These are phyloP conservation scores for Beris morrisii DNA, from an alignment of 2,888 invertebrate genomes.

Conservation along the genomic window DNA sequence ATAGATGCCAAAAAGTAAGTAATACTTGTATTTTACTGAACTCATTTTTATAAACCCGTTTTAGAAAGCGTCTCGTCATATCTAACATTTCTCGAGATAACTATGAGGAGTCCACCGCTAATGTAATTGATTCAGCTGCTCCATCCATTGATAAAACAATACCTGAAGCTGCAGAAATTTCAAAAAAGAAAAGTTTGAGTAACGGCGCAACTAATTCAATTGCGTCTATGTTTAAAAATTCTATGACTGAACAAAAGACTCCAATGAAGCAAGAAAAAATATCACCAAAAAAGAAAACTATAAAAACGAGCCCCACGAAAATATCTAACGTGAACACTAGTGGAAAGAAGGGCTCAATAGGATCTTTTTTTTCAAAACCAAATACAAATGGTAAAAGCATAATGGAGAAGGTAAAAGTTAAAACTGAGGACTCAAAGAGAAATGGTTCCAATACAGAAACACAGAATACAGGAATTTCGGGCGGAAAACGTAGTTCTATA, in stretches of 20 bases:
- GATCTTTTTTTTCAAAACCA: slow-evolving; percentile 17
- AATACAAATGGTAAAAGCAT: not conserved
- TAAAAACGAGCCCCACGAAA: not conserved
- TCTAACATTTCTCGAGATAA: not conserved
- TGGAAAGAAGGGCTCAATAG: slow-evolving; percentile 16
- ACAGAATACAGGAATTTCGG: not conserved
- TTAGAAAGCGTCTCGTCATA: slow-evolving; percentile 13
- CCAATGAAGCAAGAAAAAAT: not conserved
- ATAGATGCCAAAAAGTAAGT: slow-evolving; percentile 3
- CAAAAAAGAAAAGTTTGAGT: not conserved
- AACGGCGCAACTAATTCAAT: slow-evolving; percentile 1
- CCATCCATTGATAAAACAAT: not conserved
- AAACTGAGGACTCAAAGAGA: not conserved
- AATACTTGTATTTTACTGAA: slow-evolving; percentile 1
- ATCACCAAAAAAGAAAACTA: slow-evolving; percentile 10
- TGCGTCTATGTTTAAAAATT: slow-evolving; percentile 1
- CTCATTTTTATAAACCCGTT: not conserved
- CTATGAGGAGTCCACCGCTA: no score
- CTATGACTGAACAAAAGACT: slow-evolving; percentile 13
- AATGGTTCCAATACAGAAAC: not conserved
- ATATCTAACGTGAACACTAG: not conserved
- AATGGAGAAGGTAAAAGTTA: not conserved
- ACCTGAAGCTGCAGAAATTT: not conserved
- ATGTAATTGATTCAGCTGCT: not conserved
- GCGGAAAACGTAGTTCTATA: slow-evolving; percentile 17